Base-by-base conservation (phyloP, 2,797 vertebrate genomes). In the Tapirus indicus region DNA sequence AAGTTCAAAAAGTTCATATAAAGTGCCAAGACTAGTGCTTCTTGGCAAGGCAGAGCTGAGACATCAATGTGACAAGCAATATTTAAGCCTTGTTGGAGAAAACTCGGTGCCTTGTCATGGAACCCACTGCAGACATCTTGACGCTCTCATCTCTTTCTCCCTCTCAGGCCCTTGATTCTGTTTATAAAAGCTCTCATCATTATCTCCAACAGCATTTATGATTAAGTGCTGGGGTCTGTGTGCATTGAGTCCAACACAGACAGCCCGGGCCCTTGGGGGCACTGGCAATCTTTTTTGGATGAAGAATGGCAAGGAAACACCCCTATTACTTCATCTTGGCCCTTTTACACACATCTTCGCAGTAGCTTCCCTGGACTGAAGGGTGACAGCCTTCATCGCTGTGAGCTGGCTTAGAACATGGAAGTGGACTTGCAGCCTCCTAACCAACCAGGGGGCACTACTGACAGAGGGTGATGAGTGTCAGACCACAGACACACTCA, bases 261-360 rank as follows among this genome's bases (percentile, higher is more conserved):
- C 6, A 21, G 44, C 4, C 32, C 0, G 1, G 68, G 35, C 7
- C 38, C 32, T 75, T 6, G 0, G 35, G n/a, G 77, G 41, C 23
- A 56, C n/a, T 20, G 32, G 71, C 27, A 16, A 32, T 49, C 20
- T 7, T 38, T 85, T 69, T 29, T 13, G 41, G 78, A 56, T 32
- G 32, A 47, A 56, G 14, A 66, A 4, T 44, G 44, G 35, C 52
- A 41, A 75, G 56, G 54, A 87, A 60, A 5, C 11, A 27, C 25
- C 29, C 44, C 16, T 1, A 3, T 32, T 5, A 16, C 23, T 20
- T 88, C 58, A 29, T 71, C 35, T 56, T n/a, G 64, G 74, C 56
- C 16, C 47, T 78, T 17, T 29, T 6, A 7, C 75, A 58, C 49
- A n/a, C 27, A 7, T 21, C 21, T 18, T 10, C 75, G 41, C 29